These are phyloP conservation scores for Agriopis aurantiaria DNA, from an alignment of 2,888 invertebrate species.

Conservation along the genomic window DNA sequence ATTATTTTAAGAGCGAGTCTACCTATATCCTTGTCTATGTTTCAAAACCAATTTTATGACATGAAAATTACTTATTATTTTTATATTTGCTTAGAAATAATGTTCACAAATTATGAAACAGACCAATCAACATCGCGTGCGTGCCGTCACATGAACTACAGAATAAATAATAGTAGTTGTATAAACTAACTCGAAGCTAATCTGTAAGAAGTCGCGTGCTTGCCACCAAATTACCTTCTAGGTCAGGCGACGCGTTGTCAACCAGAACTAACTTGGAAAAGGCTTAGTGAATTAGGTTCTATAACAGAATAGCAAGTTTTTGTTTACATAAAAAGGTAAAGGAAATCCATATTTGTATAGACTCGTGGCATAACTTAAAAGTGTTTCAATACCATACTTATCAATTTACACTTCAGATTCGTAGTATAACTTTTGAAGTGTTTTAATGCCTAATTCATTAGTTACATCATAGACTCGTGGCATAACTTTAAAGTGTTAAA, in stretches of 20 bases:
- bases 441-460: no score
- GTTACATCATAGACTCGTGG: no score
- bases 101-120: slow-evolving; percentile 19
- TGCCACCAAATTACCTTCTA: slow-evolving; percentile 38
- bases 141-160: not conserved
- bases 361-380: no score
- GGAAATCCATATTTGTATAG: no score
- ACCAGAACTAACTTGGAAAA: slow-evolving; percentile 15
- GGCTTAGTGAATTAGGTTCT: slow-evolving; percentile 7
- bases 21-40: no score
- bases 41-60: not conserved
- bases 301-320: not conserved
- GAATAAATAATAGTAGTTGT: not conserved
- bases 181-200: slow-evolving; percentile 16
- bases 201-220: slow-evolving; percentile 29
- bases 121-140: slow-evolving; percentile 24
- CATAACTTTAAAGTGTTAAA: no score
- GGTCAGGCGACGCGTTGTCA: slow-evolving; percentile 37
- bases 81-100: slow-evolving; percentile 14
- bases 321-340: no score
- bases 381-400: no score
- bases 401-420: no score
- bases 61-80: slow-evolving; percentile 3
- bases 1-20: no score
- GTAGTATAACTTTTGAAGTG: no score